Evolutionary conservation across 2,888 invertebrate genomes (phyloP).

Genomic region (Mantis religiosa): DNA sequence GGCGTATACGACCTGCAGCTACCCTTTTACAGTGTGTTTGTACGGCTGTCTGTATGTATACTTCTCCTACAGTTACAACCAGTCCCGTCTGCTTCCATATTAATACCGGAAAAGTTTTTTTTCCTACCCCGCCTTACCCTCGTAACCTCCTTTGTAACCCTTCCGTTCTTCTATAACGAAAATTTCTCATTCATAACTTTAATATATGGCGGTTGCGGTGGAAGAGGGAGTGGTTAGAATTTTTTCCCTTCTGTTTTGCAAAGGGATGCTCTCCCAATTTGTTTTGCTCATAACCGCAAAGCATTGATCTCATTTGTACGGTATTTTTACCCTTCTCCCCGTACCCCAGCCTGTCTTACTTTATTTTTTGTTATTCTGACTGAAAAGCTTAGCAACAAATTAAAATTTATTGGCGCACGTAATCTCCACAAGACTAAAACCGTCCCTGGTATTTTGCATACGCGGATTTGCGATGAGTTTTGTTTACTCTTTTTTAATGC

Average conservation of each 20-base stretch:
- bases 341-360: neutral
- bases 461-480: neutral
- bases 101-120: conserved; percentile 2
- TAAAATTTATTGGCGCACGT: neutral
- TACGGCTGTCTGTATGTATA: neutral
- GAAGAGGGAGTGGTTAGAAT: neutral
- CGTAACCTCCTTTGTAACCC: neutral
- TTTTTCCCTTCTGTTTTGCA: neutral
- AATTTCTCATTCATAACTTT: conserved; percentile 15
- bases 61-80: neutral
- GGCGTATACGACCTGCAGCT: neutral
- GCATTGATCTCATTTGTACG: neutral
- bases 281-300: neutral
- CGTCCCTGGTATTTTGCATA: neutral
- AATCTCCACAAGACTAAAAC: neutral
- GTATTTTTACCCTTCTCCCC: neutral
- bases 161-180: neutral
- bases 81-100: neutral
- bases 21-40: neutral
- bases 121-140: neutral
- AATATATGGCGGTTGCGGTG: neutral
- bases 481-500: neutral
- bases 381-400: conserved; percentile 4
- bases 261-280: neutral
- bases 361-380: neutral